Conservation (phyloP, 1,140 invertebrate species). For the Aphaenogaster rudis region DNA sequence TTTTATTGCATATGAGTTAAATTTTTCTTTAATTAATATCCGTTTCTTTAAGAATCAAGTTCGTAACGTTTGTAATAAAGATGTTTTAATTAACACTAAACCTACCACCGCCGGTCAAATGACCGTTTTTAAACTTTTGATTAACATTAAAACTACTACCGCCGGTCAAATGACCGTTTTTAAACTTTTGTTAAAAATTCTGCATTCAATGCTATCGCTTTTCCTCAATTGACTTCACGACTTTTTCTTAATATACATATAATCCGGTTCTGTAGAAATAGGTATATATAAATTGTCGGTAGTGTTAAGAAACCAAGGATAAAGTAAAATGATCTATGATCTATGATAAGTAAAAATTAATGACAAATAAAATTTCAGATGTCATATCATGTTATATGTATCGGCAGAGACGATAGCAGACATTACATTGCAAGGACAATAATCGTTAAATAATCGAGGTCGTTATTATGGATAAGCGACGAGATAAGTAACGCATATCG, state of each 20-base stretch:
- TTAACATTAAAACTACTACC: no score
- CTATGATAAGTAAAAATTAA: not conserved
- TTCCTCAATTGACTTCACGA: no score
- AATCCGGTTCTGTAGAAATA: no score
- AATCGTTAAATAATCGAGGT: slow-evolving; percentile 26
- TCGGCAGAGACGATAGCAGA: not conserved
- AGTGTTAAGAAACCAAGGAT: not conserved
- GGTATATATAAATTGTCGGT: no score
- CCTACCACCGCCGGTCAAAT: no score
- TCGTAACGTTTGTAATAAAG: not conserved
- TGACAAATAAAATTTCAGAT: not conserved
- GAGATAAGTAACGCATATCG: slow-evolving; percentile 8
- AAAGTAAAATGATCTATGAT: not conserved
- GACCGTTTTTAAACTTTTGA: no score
- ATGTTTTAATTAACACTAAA: not conserved
- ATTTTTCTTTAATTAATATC: not conserved
- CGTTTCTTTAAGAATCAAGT: not conserved
- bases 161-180: no score
- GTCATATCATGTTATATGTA: not conserved
- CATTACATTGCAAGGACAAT: slow-evolving; percentile 2
- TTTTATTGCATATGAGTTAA: not conserved
- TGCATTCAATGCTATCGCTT: no score
- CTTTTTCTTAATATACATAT: no score
- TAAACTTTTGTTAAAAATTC: no score
- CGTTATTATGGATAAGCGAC: not conserved